These are phyloP conservation scores for Halocynthia aurantium DNA, from an alignment of 23 tunicate species.

Conservation along the genomic window DNA sequence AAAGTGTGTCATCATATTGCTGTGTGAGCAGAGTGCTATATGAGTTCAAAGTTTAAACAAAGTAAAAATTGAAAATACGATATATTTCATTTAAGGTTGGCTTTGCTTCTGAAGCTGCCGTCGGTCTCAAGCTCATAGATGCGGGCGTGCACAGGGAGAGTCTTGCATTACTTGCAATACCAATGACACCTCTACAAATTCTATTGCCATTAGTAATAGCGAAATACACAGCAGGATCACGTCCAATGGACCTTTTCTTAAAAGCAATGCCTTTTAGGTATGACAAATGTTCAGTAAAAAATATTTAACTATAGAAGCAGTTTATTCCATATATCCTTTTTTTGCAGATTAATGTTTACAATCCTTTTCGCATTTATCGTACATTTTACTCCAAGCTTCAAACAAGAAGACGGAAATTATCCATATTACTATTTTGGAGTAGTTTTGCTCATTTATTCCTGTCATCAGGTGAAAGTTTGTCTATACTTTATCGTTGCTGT, in stretches of 20 bases:
- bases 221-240: conserved; percentile 76
- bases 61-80: background rate
- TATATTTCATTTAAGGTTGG: conserved; percentile 49
- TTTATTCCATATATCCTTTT: background rate
- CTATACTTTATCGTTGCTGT: background rate
- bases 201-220: conserved; percentile 63
- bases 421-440: conserved; percentile 52
- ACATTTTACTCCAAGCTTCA: conserved; percentile 54
- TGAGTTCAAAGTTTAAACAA: background rate
- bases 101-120: conserved; percentile 72
- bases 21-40: no score
- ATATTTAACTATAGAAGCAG: background rate
- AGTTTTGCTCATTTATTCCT: conserved; percentile 45
- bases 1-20: no score
- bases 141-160: conserved; percentile 81
- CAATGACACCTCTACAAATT: conserved; percentile 86
- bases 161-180: conserved; percentile 81
- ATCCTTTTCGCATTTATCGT: conserved; percentile 38
- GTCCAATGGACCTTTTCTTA: conserved; percentile 68
- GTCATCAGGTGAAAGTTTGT: conserved; percentile 55
- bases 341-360: conserved; percentile 49
- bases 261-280: conserved; percentile 69
- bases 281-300: background rate
- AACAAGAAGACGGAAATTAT: conserved; percentile 62
- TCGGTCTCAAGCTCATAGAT: conserved; percentile 79